These are phyloP conservation scores for Cerceris ruficornis DNA, from an alignment of 2,888 invertebrate genomes.

Conservation along the genomic window DNA sequence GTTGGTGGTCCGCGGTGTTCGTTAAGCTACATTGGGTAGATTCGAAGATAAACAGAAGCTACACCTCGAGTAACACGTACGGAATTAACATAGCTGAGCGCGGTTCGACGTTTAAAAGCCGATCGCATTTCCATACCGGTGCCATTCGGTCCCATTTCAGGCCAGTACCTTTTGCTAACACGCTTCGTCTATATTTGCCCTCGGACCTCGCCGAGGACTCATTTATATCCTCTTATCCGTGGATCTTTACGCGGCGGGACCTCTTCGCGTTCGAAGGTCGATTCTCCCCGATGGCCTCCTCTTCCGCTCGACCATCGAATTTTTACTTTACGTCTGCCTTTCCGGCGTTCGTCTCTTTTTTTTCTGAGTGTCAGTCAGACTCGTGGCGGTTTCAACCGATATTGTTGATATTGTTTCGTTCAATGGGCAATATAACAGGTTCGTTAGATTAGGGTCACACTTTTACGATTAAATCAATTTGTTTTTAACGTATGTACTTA, in stretches of 20 bases:
- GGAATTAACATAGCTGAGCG: constrained; percentile 77
- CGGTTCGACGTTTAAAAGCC: constrained; percentile 75
- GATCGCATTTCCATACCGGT: constrained; percentile 79
- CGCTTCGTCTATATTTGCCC: constrained; percentile 74
- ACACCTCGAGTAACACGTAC: constrained; percentile 78
- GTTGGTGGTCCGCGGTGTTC: constrained; percentile 76
- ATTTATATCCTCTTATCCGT: constrained; percentile 75
- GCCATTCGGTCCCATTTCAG: constrained; percentile 73
- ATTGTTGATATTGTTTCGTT: background rate
- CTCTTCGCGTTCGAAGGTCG: constrained; percentile 54
- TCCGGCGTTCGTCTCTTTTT: background rate
- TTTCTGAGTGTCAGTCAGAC: background rate
- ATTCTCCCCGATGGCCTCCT: constrained; percentile 18
- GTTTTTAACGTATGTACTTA: no score
- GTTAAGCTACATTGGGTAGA: constrained; percentile 77
- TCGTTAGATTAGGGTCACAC: no score
- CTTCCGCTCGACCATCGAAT: constrained; percentile 34
- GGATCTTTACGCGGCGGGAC: constrained; percentile 64
- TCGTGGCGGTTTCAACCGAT: background rate
- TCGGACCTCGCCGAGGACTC: constrained; percentile 68
- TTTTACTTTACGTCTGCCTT: background rate
- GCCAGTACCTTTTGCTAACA: constrained; percentile 59
- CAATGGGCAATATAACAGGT: no score
- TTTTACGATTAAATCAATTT: no score
- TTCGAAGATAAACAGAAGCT: constrained; percentile 80